Conservation (phyloP, 2,888 invertebrate genomes). For the Endotricha flammealis region DNA sequence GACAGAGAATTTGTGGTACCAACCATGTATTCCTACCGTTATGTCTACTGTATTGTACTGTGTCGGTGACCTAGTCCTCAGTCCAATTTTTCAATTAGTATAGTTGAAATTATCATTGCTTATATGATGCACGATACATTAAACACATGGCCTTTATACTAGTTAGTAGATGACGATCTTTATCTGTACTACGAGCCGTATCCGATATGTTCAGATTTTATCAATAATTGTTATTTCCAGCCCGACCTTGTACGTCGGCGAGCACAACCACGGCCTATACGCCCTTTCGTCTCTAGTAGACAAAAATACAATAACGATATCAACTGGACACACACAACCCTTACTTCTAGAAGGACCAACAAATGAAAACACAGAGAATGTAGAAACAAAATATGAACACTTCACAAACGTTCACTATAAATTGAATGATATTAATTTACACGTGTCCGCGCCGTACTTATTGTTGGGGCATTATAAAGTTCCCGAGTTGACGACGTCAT, state of each 20-base stretch:
- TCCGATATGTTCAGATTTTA: not conserved
- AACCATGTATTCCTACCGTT: too few relatives aligned
- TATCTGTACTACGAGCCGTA: not conserved
- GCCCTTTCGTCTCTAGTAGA: slow-evolving; percentile 96
- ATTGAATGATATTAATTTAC: slow-evolving; percentile 59
- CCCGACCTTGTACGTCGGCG: slow-evolving; percentile 95
- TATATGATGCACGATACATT: too few relatives aligned
- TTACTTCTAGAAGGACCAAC: slow-evolving; percentile 86
- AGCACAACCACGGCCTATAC: slow-evolving; percentile 89
- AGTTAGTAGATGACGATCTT: slow-evolving; percentile 2
- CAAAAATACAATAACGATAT: slow-evolving; percentile 90
- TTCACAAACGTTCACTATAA: slow-evolving; percentile 70
- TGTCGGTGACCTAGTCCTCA: too few relatives aligned
- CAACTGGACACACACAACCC: slow-evolving; percentile 82
- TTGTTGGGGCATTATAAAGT: slow-evolving; percentile 84
- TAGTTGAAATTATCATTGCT: too few relatives aligned
- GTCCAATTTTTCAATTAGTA: too few relatives aligned
- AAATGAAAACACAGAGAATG: slow-evolving; percentile 33
- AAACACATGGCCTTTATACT: too few relatives aligned
- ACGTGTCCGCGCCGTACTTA: slow-evolving; percentile 65
- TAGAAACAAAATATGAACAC: slow-evolving; percentile 60
- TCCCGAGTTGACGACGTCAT: slow-evolving; percentile 77
- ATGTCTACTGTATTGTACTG: too few relatives aligned
- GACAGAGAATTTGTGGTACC: too few relatives aligned
- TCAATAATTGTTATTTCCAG: slow-evolving; percentile 70